phyloP scores from a whole-genome alignment of 2,888 invertebrate genomes.

The Tenthredo livida region DNA sequence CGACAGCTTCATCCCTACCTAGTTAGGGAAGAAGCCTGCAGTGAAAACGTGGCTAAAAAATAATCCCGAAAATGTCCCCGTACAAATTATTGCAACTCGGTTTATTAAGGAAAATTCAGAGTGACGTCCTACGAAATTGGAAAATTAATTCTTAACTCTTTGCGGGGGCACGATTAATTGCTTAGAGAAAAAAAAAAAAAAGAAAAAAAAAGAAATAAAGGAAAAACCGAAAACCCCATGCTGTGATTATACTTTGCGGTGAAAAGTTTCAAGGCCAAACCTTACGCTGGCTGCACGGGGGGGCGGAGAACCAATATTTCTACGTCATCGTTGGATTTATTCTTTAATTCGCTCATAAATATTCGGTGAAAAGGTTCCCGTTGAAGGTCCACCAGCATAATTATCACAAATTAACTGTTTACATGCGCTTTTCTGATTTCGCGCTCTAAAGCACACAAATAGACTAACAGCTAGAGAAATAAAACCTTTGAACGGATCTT shows the following conservation, averaged over 20 bases:
- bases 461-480: neutral
- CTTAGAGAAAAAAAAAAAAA: neutral
- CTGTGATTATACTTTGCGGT: constrained; percentile 43
- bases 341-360: constrained; percentile 48
- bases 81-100: constrained; percentile 13
- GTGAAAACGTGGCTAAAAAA: neutral
- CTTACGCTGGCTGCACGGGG: neutral
- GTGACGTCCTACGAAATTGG: neutral
- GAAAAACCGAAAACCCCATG: constrained; percentile 35
- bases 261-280: constrained; percentile 39
- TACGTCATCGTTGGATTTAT: constrained; percentile 46
- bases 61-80: neutral
- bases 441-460: neutral
- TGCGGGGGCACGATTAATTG: neutral
- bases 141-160: constrained; percentile 20
- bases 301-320: constrained; percentile 52
- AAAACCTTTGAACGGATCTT: neutral
- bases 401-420: constrained; percentile 50
- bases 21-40: neutral
- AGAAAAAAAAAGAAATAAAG: neutral
- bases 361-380: constrained; percentile 49
- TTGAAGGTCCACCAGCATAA: constrained; percentile 25
- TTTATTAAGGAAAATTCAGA: neutral
- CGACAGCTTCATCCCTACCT: neutral
- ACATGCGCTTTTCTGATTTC: constrained; percentile 45